These are phyloP conservation scores for Coelopa pilipes DNA, from an alignment of 2,888 invertebrate genomes.

Conservation along the genomic window DNA sequence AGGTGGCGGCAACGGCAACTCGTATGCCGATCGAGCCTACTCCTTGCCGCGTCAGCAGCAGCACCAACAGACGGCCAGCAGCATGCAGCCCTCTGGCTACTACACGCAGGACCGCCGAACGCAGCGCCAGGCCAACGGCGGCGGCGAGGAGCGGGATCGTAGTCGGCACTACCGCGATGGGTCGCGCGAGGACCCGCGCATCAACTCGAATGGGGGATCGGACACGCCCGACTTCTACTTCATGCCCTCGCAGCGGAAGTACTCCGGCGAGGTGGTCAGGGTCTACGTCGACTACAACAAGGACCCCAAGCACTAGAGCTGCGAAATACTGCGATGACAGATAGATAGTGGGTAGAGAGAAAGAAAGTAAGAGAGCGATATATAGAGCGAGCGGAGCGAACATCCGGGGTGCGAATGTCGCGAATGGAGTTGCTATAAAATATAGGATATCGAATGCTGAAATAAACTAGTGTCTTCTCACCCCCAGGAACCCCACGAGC, in stretches of 20 bases:
- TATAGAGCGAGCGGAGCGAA: neutral
- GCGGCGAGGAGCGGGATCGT: conserved; percentile 47
- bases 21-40: conserved; percentile 74
- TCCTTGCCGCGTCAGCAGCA: conserved; percentile 76
- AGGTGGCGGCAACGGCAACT: conserved; percentile 50
- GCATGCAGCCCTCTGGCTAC: conserved; percentile 66
- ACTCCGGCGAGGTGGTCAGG: conserved; percentile 89
- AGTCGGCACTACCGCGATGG: conserved; percentile 59
- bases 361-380: neutral
- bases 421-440: conserved; percentile 1
- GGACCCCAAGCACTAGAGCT: conserved; percentile 68
- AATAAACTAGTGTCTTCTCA: neutral
- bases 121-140: conserved; percentile 45
- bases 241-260: conserved; percentile 93
- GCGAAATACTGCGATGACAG: neutral
- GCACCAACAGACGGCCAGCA: conserved; percentile 64
- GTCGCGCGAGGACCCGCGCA: conserved; percentile 61
- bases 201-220: conserved; percentile 60
- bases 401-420: neutral
- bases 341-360: neutral
- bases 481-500: neutral
- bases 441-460: neutral
- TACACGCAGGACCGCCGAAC: conserved; percentile 70
- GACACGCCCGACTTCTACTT: conserved; percentile 86
- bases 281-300: conserved; percentile 86